These are phyloP conservation scores for Nasonia oneida DNA, from an alignment of 2,888 invertebrate genomes.

Conservation along the genomic window DNA sequence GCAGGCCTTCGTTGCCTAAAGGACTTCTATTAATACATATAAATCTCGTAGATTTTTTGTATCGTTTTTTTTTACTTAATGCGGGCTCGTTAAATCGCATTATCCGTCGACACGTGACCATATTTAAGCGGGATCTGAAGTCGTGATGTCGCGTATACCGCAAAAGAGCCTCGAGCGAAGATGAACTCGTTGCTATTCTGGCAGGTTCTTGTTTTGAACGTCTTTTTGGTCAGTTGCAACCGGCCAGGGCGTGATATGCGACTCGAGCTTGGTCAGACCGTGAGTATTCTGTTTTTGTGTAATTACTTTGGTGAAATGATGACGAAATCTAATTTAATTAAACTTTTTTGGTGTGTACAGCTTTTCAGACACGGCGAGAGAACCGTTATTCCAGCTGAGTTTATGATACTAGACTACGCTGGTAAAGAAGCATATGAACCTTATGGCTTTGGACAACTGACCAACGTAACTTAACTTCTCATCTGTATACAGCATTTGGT, in stretches of 20 bases:
- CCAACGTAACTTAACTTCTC: slow-evolving; percentile 80
- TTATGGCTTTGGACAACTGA: slow-evolving; percentile 81
- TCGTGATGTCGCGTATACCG: too few relatives aligned
- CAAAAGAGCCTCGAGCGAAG: too few relatives aligned
- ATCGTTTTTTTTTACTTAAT: too few relatives aligned
- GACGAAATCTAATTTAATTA: neutral
- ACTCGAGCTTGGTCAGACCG: slow-evolving; percentile 43
- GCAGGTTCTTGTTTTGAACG: too few relatives aligned
- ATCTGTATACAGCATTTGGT: too few relatives aligned
- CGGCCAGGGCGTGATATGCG: slow-evolving; percentile 46
- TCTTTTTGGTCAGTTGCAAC: too few relatives aligned
- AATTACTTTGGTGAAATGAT: neutral
- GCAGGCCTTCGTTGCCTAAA: too few relatives aligned
- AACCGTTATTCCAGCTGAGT: slow-evolving; percentile 6
- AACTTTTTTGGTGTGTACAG: slow-evolving; percentile 1
- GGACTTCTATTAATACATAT: too few relatives aligned
- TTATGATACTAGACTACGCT: neutral
- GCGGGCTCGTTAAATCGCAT: too few relatives aligned
- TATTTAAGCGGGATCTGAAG: neutral
- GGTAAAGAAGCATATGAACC: slow-evolving; percentile 26
- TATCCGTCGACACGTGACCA: too few relatives aligned
- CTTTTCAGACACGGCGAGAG: slow-evolving; percentile 54
- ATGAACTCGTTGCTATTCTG: too few relatives aligned
- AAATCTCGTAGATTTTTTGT: too few relatives aligned
- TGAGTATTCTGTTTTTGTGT: neutral